Base-by-base conservation (phyloP, 1,140 invertebrate genomes). In the Procambarus clarkii region DNA sequence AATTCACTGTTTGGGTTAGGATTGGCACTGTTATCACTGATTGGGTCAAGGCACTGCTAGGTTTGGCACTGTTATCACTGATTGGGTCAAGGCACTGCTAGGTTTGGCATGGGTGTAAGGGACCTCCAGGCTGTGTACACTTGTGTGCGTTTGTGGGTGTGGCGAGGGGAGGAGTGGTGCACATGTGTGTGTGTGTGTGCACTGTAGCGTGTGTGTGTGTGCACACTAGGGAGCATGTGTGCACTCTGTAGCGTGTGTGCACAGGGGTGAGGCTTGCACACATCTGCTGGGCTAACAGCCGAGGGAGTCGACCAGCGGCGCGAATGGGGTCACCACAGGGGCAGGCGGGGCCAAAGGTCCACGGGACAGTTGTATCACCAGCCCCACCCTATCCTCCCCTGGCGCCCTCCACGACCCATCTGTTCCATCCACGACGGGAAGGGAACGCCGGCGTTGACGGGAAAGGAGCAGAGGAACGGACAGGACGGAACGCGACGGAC, bases 331-430 rank as follows among this genome's bases (percentile, higher is more conserved):
- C 87, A 89, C 44, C 69, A 21, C 45, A 58, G 50, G 87, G 87
- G 87, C 87, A 89, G 87, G 79, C 83, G 79, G 87, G 87, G 87
- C 79, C 87, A 89, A 83, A 89, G 87, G 87, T 89, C 87, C 83
- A 77, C 64, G 79, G 87, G 87, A 89, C 87, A 83, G 79, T 45
- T 82, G 60, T 79, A 76, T 83, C 64, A 5, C 64, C 48, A 83
- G 54, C 87, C 87, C 87, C 87, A 54, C 87, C 79, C 87, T 89
- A 3, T 44, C 79, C 71, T 58, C 69, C 69, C 34, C 79, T 18
- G n/a, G 2, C 34, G 21, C 8, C 64, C 80, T 50, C 78, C 24
- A 54, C 44, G 18, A 1, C 8, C 3, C 15, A 4, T 24, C 8
- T 24, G n/a, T 1, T 34, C 11, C 24, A 24, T 34, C 5, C 69